Conservation (phyloP, 1,140 invertebrate genomes). For the Phocides pigmalion region DNA sequence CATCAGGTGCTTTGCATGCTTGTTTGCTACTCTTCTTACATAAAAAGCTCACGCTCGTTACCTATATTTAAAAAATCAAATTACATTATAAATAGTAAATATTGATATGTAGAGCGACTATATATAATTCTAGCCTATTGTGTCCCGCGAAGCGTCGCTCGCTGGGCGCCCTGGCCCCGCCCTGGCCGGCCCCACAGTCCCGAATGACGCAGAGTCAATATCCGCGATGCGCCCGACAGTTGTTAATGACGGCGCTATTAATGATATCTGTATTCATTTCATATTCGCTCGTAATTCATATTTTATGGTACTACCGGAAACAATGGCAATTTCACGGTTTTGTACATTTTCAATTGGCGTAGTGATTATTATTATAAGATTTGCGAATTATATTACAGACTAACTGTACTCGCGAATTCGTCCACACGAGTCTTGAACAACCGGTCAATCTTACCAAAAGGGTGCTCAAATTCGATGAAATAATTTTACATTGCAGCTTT, state of each 20-base stretch:
- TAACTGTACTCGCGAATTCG: too few relatives aligned
- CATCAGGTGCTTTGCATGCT: too few relatives aligned
- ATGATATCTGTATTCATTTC: constrained; percentile 26
- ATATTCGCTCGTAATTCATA: constrained; percentile 24
- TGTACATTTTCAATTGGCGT: neutral
- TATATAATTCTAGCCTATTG: neutral
- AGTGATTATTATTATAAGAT: neutral
- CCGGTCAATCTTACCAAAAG: too few relatives aligned
- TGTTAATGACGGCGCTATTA: constrained; percentile 22
- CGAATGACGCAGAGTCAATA: constrained; percentile 4
- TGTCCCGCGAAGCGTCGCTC: neutral
- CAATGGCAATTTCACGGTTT: constrained; percentile 3
- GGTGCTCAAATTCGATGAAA: too few relatives aligned
- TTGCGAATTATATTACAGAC: neutral
- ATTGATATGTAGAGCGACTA: too few relatives aligned
- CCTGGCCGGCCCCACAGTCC: neutral
- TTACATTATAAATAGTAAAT: too few relatives aligned
- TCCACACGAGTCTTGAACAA: too few relatives aligned
- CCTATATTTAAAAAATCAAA: too few relatives aligned
- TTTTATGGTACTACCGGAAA: constrained; percentile 5
- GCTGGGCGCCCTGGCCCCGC: neutral
- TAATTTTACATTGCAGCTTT: too few relatives aligned
- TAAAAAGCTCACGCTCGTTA: too few relatives aligned
- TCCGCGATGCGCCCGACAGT: constrained; percentile 15
- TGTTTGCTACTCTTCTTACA: too few relatives aligned